phyloP scores from a whole-genome alignment of 2,113 vertebrate species.

The Atrichornis clamosus region DNA sequence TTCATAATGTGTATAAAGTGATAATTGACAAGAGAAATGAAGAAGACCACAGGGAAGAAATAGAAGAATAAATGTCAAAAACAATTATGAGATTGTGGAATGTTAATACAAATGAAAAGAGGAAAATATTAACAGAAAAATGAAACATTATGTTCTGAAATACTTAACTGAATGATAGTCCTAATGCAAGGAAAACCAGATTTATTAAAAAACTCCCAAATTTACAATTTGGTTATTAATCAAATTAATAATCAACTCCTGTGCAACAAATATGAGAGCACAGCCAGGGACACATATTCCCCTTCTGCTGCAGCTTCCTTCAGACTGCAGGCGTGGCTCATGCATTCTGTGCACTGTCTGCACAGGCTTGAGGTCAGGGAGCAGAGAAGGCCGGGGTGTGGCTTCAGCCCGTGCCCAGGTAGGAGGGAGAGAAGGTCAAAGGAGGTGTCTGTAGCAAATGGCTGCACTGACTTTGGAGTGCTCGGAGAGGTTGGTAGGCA shows the following conservation, averaged over 20 bases:
- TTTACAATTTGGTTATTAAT: neutral
- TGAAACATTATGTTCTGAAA: slow-evolving; percentile 7
- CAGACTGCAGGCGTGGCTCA: neutral
- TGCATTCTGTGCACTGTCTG: rapidly evolving
- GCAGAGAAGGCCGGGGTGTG: rapidly evolving
- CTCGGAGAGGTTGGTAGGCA: too few species aligned
- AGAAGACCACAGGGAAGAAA: neutral
- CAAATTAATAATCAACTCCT: neutral
- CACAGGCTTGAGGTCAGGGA: rapidly evolving
- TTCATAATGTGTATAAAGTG: neutral
- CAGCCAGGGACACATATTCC: neutral
- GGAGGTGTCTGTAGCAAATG: neutral
- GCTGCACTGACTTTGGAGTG: rapidly evolving
- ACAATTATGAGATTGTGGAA: neutral
- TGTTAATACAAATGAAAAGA: slow-evolving; percentile 4
- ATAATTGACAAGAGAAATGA: slow-evolving; percentile 26
- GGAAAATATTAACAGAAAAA: neutral
- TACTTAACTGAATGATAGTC: neutral
- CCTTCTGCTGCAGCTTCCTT: neutral
- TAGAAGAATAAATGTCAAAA: slow-evolving; percentile 37
- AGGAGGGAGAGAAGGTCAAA: neutral
- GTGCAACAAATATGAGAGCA: neutral
- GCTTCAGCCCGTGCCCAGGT: rapidly evolving
- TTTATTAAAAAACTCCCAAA: neutral
- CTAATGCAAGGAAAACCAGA: neutral